These are phyloP conservation scores for Drosophila rufa DNA, from an alignment of 1,140 invertebrate genomes.

Conservation along the genomic window DNA sequence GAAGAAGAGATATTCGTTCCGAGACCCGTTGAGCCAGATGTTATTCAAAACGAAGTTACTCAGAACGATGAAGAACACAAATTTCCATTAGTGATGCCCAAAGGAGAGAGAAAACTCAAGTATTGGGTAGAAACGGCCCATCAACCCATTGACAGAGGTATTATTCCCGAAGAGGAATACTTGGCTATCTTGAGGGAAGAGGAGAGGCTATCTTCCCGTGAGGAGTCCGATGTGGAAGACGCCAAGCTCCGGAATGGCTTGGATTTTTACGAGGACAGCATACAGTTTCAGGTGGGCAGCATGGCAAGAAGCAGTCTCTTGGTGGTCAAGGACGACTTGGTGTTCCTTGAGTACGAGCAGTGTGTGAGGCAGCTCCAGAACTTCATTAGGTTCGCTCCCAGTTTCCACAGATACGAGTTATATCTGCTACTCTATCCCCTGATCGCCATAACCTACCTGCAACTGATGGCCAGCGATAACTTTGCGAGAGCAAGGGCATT, in stretches of 20 bases:
- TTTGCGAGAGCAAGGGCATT: slow-evolving; percentile 14
- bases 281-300: not conserved
- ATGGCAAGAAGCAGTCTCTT: not conserved
- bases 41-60: too few relatives aligned
- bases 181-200: slow-evolving; percentile 3
- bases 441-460: slow-evolving; percentile 35
- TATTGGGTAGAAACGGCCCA: slow-evolving; percentile 36
- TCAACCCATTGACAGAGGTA: slow-evolving; percentile 31
- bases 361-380: slow-evolving; percentile 15
- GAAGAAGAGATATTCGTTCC: too few relatives aligned
- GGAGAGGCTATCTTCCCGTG: not conserved
- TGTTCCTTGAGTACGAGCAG: slow-evolving; percentile 29
- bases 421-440: slow-evolving; percentile 41
- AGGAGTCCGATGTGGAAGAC: not conserved
- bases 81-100: not conserved
- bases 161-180: slow-evolving; percentile 9
- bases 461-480: slow-evolving; percentile 40
- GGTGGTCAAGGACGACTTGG: slow-evolving; percentile 8
- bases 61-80: not conserved
- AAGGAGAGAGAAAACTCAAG: not conserved
- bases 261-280: slow-evolving; percentile 33
- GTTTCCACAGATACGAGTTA: slow-evolving; percentile 47
- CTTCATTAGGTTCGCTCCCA: slow-evolving; percentile 9
- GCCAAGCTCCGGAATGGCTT: not conserved
- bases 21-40: too few relatives aligned